phyloP scores from a whole-genome alignment of 2,888 invertebrate genomes.

The Ennomos quercinarius region DNA sequence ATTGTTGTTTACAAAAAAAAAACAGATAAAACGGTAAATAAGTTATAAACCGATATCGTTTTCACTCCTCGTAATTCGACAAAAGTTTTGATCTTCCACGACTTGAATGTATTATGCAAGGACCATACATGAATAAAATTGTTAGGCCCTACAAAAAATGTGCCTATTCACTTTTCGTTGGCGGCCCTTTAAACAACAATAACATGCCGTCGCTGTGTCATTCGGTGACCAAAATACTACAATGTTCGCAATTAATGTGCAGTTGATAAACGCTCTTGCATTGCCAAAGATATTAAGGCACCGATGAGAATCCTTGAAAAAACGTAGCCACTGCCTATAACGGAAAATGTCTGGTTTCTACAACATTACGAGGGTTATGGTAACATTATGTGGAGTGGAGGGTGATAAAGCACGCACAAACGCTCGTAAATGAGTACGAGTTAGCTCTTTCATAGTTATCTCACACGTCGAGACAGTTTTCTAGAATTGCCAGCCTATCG shows the following conservation, averaged over 20 bases:
- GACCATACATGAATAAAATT: no score
- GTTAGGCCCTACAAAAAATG: slow-evolving; percentile 10
- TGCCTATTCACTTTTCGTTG: slow-evolving; percentile 5
- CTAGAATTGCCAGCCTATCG: slow-evolving; percentile 32
- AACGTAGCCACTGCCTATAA: slow-evolving; percentile 48
- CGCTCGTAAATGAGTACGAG: slow-evolving; percentile 59
- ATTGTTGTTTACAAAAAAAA: slow-evolving; percentile 49
- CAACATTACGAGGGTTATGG: slow-evolving; percentile 65
- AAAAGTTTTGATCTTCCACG: slow-evolving; percentile 58
- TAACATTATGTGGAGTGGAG: slow-evolving; percentile 52
- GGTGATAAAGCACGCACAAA: slow-evolving; percentile 76
- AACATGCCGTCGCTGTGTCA: slow-evolving; percentile 3
- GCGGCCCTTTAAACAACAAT: not conserved
- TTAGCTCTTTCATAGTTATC: slow-evolving; percentile 53
- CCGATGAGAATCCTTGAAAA: slow-evolving; percentile 49
- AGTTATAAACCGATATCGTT: slow-evolving; percentile 51
- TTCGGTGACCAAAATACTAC: no score
- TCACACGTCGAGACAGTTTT: slow-evolving; percentile 53
- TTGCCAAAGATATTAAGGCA: slow-evolving; percentile 28
- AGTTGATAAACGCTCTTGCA: no score
- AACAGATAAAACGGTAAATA: slow-evolving; percentile 49
- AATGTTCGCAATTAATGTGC: no score
- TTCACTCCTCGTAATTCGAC: slow-evolving; percentile 50
- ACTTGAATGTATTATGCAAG: slow-evolving; percentile 44
- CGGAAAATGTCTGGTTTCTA: slow-evolving; percentile 58